Percentiles rank a stretch among this genome's conserved stretches.
phyloP scores from a whole-genome alignment of 2,888 invertebrate species.

The Physocephala rufipes region DNA sequence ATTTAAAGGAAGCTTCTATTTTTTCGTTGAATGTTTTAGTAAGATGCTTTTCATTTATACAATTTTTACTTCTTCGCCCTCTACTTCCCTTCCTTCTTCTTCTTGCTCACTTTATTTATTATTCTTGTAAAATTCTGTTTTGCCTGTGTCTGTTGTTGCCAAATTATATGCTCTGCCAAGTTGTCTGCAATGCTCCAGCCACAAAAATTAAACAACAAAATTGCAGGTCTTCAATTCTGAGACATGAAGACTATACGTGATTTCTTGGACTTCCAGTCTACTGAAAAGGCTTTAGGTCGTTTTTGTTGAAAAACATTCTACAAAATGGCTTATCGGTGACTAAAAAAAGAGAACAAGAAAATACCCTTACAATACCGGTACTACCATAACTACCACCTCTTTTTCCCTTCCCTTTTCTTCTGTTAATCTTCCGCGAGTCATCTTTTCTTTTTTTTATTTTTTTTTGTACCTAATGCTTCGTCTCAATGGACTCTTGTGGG shows the following conservation, averaged over 20 bases:
- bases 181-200: not conserved
- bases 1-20: conserved; percentile 32
- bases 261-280: too few relatives aligned
- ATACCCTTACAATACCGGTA: too few relatives aligned
- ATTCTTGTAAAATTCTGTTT: not conserved
- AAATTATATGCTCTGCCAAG: conserved; percentile 11
- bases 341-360: not conserved
- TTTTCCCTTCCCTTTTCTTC: too few relatives aligned
- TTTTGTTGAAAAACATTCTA: too few relatives aligned
- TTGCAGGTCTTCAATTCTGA: not conserved
- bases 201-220: conserved; percentile 11
- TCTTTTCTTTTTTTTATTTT: not conserved
- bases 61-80: not conserved
- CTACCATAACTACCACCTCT: too few relatives aligned
- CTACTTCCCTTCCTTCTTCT: not conserved
- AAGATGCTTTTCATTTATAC: not conserved
- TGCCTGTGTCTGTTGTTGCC: not conserved
- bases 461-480: too few relatives aligned
- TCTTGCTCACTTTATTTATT: not conserved
- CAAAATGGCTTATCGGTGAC: too few relatives aligned
- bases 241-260: too few relatives aligned
- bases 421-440: too few relatives aligned
- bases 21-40: too few relatives aligned
- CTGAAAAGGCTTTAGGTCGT: too few relatives aligned
- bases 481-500: not conserved